Percentiles rank a stretch among this genome's conserved stretches.
phyloP scores from a whole-genome alignment of 2,888 invertebrate genomes.

The Limnephilus rhombicus region DNA sequence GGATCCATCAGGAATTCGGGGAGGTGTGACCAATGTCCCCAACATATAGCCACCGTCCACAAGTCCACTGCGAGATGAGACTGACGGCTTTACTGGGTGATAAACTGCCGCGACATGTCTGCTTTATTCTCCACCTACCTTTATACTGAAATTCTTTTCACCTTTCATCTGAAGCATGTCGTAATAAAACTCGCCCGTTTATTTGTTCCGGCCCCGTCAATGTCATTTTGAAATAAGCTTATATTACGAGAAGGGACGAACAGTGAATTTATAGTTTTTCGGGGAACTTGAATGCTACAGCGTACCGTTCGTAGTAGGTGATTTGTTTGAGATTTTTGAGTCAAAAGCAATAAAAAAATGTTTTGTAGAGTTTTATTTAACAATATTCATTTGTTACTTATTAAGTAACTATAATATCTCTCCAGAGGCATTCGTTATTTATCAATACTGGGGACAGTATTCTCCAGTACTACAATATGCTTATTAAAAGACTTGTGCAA shows the following conservation, averaged over 20 bases:
- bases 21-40: slow-evolving; percentile 24
- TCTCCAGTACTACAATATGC: no score
- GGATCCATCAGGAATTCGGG: slow-evolving; percentile 27
- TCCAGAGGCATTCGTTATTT: no score
- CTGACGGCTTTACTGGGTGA: slow-evolving; percentile 14
- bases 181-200: slow-evolving; percentile 3
- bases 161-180: not conserved
- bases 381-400: no score
- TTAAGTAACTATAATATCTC: no score
- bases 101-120: slow-evolving; percentile 25
- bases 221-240: not conserved
- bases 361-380: no score
- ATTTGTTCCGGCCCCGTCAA: slow-evolving; percentile 10
- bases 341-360: no score
- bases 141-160: slow-evolving; percentile 1
- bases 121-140: not conserved
- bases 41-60: not conserved
- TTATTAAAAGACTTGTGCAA: no score
- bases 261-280: not conserved
- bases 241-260: not conserved
- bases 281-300: not conserved
- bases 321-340: not conserved
- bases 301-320: not conserved
- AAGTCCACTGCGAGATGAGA: not conserved
- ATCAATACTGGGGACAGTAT: no score